Percentiles rank a stretch among this genome's conserved stretches.
Evolutionary conservation across 2,113 vertebrate species (phyloP).

Genomic region (Pseudopipra pipra): DNA sequence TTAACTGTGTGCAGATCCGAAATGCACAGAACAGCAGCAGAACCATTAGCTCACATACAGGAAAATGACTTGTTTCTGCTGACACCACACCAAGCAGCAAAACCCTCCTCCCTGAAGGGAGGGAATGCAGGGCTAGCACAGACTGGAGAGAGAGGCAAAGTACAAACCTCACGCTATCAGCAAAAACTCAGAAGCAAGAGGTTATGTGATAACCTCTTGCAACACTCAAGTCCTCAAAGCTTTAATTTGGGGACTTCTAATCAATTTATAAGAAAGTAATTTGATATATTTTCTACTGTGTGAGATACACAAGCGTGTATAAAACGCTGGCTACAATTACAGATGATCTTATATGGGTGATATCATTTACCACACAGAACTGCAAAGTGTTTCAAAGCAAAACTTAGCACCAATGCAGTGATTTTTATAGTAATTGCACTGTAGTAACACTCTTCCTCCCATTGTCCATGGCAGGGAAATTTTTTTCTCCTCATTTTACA

Average conservation of each 20-base stretch:
- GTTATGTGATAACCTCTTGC: not conserved
- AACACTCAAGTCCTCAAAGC: not conserved
- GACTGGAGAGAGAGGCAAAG: not conserved
- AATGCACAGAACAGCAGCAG: not conserved
- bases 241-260: not conserved
- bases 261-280: not conserved
- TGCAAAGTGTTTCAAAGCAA: not conserved
- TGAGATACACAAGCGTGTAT: not conserved
- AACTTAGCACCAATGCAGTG: not conserved
- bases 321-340: not conserved
- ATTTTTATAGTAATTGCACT: not conserved
- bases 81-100: not conserved
- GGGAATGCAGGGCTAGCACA: not conserved
- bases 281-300: not conserved
- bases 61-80: conserved; percentile 34
- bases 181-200: not conserved
- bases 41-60: not conserved
- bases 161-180: not conserved
- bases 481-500: not conserved
- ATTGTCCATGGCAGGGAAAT: not conserved
- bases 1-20: not conserved
- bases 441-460: not conserved
- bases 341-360: not conserved
- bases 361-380: not conserved
- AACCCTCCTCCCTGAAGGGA: not conserved